Base-by-base conservation (phyloP, 2,888 invertebrate genomes). In the Schizaphis graminum region DNA sequence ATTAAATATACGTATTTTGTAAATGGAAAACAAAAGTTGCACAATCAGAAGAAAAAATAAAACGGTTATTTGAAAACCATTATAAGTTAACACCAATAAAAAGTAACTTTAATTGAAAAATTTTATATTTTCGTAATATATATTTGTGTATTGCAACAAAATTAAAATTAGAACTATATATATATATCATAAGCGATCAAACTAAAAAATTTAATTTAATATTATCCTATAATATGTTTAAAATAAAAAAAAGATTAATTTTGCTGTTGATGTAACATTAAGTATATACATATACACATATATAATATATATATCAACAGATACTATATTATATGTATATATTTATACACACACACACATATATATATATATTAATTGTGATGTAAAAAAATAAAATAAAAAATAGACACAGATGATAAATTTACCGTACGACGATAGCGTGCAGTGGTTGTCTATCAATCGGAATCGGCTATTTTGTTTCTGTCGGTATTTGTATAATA, bases 341-440 rank as follows among this genome's bases (percentile, higher is more conserved):
- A 53, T 53, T 53, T 8, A 47, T 90, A 67, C 35, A n/a, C 3
- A 57, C 35, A 49, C 24, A 44, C 61, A 67, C 49, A n/a, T 10
- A 57, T 86, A 86, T 56, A 85, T 7, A 44, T 35, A 49, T 77
- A 47, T 47, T n/a, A 47, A 87, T 67, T 16, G 67, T 91, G 91
- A 86, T 90, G 53, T 91, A 61, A 91, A 49, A 41, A 87, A 67
- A 94, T 35, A 85, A 85, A 93, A 57, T 56, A 88, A 92, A 67
- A 94, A 91, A 94, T 86, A 94, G 86, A 94, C 94, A 94, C 94
- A 94, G 94, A 94, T 94, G 94, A 94, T 94, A 90, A 94, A 94
- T 91, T 94, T 94, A 94, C 94, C 91, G 94, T 94, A 94, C 94
- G 94, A 94, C 94, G 91, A 94, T 94, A 91, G 86, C 91, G 91